Conservation (phyloP, 2,888 invertebrate species). For the Hipparchia sbordonii region DNA sequence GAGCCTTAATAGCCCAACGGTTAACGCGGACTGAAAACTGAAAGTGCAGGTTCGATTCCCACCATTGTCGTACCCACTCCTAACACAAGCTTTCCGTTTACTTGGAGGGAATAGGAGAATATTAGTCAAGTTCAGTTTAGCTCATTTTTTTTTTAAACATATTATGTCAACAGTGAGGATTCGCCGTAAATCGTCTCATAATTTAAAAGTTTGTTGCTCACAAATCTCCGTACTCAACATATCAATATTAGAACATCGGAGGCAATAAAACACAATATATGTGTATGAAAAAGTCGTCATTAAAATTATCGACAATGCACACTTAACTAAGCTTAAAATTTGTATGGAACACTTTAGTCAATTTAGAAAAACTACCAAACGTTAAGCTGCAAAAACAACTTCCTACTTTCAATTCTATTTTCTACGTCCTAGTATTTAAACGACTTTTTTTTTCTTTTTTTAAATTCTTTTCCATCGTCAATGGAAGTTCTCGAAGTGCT, state of each 20-base stretch:
- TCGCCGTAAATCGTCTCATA: not conserved
- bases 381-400: constrained; percentile 45
- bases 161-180: not conserved
- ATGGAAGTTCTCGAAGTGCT: constrained; percentile 81
- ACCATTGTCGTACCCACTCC: no score
- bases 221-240: constrained; percentile 62
- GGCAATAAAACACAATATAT: constrained; percentile 66
- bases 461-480: constrained; percentile 53
- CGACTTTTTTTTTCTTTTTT: constrained; percentile 13
- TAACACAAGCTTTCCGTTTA: no score
- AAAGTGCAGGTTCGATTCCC: no score
- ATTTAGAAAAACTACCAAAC: constrained; percentile 63
- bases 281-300: constrained; percentile 39
- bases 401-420: constrained; percentile 37
- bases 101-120: no score
- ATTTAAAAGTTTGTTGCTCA: not conserved
- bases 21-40: no score
- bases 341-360: constrained; percentile 58
- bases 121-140: no score
- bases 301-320: not conserved
- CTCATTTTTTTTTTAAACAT: not conserved
- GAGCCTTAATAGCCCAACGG: no score
- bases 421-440: constrained; percentile 24
- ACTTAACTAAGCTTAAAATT: constrained; percentile 26
- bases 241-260: constrained; percentile 69